Conservation (phyloP, 2,113 vertebrate species). For the Myodes glareolus region DNA sequence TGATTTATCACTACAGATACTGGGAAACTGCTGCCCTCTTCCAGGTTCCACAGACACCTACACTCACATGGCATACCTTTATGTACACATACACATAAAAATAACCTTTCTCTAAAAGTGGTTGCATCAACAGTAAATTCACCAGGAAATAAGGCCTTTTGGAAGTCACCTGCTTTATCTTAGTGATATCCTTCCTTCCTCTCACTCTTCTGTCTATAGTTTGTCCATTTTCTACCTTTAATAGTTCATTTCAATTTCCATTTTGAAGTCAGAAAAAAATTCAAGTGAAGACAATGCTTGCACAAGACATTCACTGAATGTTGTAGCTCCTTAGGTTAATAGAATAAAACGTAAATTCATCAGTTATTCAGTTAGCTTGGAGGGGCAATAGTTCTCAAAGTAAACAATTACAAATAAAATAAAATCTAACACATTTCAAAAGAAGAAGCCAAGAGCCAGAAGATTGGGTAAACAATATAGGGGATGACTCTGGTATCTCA, state of each 20-base stretch:
- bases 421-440: conserved; percentile 17
- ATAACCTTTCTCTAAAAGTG: neutral
- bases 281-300: neutral
- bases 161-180: neutral
- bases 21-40: neutral
- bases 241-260: neutral
- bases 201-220: neutral
- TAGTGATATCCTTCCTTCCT: neutral
- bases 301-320: neutral
- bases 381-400: neutral
- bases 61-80: neutral
- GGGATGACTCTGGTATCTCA: neutral
- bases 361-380: neutral
- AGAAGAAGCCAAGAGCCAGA: neutral
- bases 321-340: neutral
- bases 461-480: neutral
- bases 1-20: neutral
- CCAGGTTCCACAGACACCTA: neutral
- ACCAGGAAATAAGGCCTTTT: neutral
- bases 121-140: neutral
- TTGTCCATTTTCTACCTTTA: neutral
- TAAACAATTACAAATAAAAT: conserved; percentile 29
- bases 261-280: neutral
- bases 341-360: neutral
- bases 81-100: neutral